These are phyloP conservation scores for Pangasius mekongensis DNA, from an alignment of 2,797 vertebrate species.

Conservation along the genomic window DNA sequence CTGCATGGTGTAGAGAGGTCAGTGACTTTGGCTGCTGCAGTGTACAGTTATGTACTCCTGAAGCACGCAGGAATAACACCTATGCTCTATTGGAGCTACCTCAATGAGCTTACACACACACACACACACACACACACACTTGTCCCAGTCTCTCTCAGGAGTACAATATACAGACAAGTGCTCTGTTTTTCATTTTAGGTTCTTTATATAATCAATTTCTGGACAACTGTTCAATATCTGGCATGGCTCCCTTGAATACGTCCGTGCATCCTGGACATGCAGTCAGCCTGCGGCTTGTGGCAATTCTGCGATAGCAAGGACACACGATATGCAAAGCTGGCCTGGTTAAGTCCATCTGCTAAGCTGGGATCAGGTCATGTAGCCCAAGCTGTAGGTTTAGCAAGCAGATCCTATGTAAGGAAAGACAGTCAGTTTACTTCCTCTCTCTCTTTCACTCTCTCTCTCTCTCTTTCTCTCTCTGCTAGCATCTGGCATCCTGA, in stretches of 20 bases:
- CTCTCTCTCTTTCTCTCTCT: background rate
- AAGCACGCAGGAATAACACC: slow-evolving; percentile 49
- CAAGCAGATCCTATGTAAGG: slow-evolving; percentile 32
- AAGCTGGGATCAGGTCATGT: slow-evolving; percentile 38
- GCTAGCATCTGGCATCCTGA: slow-evolving; percentile 57
- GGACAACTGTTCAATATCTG: slow-evolving; percentile 37
- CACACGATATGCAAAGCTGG: slow-evolving; percentile 52
- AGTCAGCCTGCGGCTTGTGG: background rate
- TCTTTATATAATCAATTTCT: slow-evolving; percentile 45
- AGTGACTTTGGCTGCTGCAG: slow-evolving; percentile 49
- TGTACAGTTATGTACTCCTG: slow-evolving; percentile 53
- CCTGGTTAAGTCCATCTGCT: slow-evolving; percentile 55
- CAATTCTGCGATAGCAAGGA: slow-evolving; percentile 40
- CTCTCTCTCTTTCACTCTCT: slow-evolving; percentile 1
- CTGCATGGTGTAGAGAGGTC: slow-evolving; percentile 47
- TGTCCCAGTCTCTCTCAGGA: slow-evolving; percentile 1
- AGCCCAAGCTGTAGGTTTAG: slow-evolving; percentile 37
- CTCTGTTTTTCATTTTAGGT: slow-evolving; percentile 18
- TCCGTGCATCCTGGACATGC: background rate
- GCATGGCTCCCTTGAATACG: background rate
- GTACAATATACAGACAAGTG: slow-evolving; percentile 17
- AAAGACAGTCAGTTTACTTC: slow-evolving; percentile 28
- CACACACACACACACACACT: background rate
- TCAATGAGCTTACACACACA: slow-evolving; percentile 1
- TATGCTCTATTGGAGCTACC: slow-evolving; percentile 23